phyloP scores from a whole-genome alignment of 2,797 vertebrate species.

The Buphagus erythrorhynchus region DNA sequence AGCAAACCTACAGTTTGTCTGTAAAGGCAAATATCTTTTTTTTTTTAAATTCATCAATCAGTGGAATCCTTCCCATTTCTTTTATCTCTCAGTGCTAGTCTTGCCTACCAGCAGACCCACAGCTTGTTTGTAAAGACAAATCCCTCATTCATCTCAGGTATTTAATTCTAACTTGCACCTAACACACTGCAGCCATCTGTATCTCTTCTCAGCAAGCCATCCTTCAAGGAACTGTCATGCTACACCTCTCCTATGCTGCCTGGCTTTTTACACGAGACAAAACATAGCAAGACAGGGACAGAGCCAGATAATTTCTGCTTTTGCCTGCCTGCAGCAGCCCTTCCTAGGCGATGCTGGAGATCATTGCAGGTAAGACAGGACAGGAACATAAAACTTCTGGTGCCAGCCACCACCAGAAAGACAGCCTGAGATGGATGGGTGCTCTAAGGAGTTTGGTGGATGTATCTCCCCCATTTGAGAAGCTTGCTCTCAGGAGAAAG shows the following conservation, averaged over 20 bases:
- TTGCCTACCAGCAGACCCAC: no score
- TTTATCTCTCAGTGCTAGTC: no score
- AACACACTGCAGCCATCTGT: not conserved
- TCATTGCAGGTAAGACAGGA: not conserved
- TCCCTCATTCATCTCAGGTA: not conserved
- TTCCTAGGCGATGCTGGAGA: rapidly evolving
- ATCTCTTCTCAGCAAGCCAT: not conserved
- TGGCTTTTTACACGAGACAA: not conserved
- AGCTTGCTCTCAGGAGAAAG: not conserved
- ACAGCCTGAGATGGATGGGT: not conserved
- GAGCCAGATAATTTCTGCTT: not conserved
- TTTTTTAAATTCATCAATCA: no score
- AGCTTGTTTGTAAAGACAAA: no score
- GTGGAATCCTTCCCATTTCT: no score
- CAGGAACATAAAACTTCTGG: not conserved
- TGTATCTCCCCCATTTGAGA: not conserved
- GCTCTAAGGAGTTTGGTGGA: not conserved
- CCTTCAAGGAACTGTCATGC: not conserved
- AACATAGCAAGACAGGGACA: not conserved
- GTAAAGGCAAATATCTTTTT: no score
- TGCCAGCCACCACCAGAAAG: not conserved
- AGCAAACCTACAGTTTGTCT: no score
- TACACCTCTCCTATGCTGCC: not conserved
- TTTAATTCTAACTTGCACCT: not conserved
- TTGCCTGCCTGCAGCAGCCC: not conserved